These are phyloP conservation scores for Augochlorella aurata DNA, from an alignment of 2,888 invertebrate species.

Conservation along the genomic window DNA sequence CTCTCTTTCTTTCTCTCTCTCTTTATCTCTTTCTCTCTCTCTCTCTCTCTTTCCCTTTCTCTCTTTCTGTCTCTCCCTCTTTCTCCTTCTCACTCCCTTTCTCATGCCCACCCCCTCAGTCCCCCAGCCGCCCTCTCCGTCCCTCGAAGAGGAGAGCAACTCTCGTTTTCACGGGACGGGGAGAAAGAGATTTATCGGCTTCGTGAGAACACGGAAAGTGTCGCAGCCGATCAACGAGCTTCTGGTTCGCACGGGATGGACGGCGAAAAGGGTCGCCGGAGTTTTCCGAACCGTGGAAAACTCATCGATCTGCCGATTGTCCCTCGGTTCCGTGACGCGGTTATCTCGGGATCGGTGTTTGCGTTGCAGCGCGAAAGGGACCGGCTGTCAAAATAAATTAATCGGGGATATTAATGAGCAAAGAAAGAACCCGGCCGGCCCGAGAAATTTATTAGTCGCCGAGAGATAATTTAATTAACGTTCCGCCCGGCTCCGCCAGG, in stretches of 20 bases:
- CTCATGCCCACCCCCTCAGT: not conserved
- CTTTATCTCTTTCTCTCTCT: not conserved
- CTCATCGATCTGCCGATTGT: slow-evolving; percentile 51
- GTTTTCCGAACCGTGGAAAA: slow-evolving; percentile 40
- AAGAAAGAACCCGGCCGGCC: not conserved
- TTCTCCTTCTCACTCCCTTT: not conserved
- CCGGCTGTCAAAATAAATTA: slow-evolving; percentile 54
- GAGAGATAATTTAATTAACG: slow-evolving; percentile 41
- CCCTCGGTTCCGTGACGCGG: slow-evolving; percentile 9
- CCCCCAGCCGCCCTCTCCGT: not conserved
- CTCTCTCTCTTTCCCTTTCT: too few relatives aligned
- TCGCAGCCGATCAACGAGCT: slow-evolving; percentile 62
- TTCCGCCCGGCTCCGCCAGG: not conserved
- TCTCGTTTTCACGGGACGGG: slow-evolving; percentile 60
- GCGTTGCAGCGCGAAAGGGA: slow-evolving; percentile 13
- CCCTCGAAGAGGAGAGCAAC: slow-evolving; percentile 39
- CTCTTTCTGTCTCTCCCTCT: too few relatives aligned
- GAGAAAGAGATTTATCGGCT: slow-evolving; percentile 67
- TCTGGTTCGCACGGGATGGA: slow-evolving; percentile 24
- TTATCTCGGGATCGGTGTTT: slow-evolving; percentile 20
- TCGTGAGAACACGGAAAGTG: slow-evolving; percentile 69
- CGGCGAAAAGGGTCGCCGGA: slow-evolving; percentile 35
- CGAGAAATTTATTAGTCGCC: slow-evolving; percentile 41
- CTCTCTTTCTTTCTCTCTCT: not conserved
- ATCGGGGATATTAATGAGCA: slow-evolving; percentile 52